Evolutionary conservation across 35 echinoderm and acorn worm genomes (phyloP).

Genomic region (Eucidaris tribuloides): DNA sequence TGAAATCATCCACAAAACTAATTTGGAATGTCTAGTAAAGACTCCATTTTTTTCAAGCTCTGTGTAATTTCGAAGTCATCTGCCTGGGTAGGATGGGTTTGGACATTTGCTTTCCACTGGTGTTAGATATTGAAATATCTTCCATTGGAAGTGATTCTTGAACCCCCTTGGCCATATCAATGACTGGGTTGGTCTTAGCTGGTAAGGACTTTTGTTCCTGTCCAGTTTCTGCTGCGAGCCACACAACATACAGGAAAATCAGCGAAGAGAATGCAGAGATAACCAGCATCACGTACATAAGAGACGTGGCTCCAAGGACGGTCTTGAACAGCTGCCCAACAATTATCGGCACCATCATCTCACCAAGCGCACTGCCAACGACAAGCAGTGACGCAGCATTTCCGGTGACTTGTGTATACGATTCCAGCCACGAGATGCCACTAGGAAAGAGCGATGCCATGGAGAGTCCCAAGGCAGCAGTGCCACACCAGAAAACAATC

Average conservation of each 20-base stretch:
- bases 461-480: constrained; percentile 51
- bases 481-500: constrained; percentile 60
- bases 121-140: neutral
- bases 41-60: too few species aligned
- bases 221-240: constrained; percentile 11
- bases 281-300: constrained; percentile 48
- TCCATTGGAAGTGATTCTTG: constrained; percentile 17
- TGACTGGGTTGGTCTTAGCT: neutral
- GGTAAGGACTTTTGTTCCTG: neutral
- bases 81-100: too few species aligned
- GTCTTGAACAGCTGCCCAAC: constrained; percentile 46
- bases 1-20: too few species aligned
- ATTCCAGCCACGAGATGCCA: constrained; percentile 85
- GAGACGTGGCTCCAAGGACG: neutral
- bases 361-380: constrained; percentile 65
- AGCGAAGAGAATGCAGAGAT: neutral
- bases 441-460: constrained; percentile 91
- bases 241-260: constrained; percentile 19
- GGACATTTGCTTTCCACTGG: neutral
- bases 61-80: too few species aligned
- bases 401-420: constrained; percentile 61
- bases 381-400: constrained; percentile 67
- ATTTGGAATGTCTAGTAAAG: too few species aligned
- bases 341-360: constrained; percentile 66
- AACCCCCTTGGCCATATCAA: neutral